Conservation (phyloP, 2,797 vertebrate genomes). For the Tolypeutes matacus region DNA sequence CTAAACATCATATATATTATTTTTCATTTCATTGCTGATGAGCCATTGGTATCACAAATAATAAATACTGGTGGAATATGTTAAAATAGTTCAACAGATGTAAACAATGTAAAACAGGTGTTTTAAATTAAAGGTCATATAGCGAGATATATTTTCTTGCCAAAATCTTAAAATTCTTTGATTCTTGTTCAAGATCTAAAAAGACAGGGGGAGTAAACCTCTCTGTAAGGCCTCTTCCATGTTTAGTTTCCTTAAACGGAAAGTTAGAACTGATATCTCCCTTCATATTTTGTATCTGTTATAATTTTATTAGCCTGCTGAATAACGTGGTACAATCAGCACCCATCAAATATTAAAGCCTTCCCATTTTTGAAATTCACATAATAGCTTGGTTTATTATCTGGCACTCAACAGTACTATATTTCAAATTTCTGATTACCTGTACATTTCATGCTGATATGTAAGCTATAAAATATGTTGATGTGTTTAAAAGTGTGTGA, state of each 20-base stretch:
- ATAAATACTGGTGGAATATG: background rate
- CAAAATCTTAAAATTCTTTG: background rate
- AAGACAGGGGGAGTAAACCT: background rate
- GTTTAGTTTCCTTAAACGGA: background rate
- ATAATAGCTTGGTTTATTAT: constrained; percentile 41
- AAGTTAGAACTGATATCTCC: background rate
- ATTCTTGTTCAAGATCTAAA: background rate
- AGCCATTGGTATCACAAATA: background rate
- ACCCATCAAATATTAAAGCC: constrained; percentile 44
- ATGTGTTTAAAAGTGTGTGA: constrained; percentile 6
- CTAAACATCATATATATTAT: background rate
- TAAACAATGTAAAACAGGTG: background rate
- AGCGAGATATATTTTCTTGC: background rate
- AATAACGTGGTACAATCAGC: background rate
- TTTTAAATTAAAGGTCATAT: background rate
- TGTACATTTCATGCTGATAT: constrained; percentile 53
- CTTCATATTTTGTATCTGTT: background rate
- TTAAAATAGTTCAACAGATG: background rate
- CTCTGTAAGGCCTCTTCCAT: background rate
- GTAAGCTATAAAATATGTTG: constrained; percentile 63
- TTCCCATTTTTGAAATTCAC: constrained; percentile 59
- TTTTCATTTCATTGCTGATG: background rate
- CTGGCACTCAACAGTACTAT: constrained; percentile 31
- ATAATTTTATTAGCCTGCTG: background rate
- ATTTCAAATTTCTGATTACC: constrained; percentile 66